Evolutionary conservation across 2,113 vertebrate genomes (phyloP).

Genomic region (Leucoraja erinaceus): DNA sequence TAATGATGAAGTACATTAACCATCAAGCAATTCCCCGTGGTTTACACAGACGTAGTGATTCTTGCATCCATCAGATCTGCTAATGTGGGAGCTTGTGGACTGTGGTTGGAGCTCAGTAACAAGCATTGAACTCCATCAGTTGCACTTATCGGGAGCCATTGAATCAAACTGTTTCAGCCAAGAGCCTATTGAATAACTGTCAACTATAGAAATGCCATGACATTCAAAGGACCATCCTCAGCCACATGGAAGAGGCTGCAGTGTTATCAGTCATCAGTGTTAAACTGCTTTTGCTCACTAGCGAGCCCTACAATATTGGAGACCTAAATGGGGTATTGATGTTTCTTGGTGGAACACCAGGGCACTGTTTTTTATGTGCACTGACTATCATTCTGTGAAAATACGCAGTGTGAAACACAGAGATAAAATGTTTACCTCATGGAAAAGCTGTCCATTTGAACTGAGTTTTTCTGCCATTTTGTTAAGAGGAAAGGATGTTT

Average conservation of each 20-base stretch:
- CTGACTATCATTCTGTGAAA: not conserved
- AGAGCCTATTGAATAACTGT: conserved; percentile 11
- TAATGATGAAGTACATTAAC: not conserved
- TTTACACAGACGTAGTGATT: not conserved
- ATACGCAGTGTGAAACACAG: no score
- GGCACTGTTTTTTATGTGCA: not conserved
- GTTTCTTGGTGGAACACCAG: not conserved
- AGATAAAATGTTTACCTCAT: not conserved
- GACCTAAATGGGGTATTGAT: not conserved
- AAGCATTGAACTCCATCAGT: conserved; percentile 15
- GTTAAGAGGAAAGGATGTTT: no score
- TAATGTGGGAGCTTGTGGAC: not conserved
- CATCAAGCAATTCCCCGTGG: not conserved
- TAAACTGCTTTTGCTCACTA: not conserved
- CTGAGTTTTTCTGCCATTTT: no score
- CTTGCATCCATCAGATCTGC: not conserved
- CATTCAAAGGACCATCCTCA: not conserved
- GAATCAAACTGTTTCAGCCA: conserved; percentile 3
- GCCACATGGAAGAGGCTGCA: not conserved
- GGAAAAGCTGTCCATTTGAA: not conserved
- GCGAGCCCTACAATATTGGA: no score
- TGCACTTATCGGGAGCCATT: not conserved
- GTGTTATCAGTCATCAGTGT: not conserved
- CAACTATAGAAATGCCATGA: not conserved
- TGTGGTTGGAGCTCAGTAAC: not conserved